phyloP scores from a whole-genome alignment of 2,888 invertebrate genomes.

The Apamea crenata region DNA sequence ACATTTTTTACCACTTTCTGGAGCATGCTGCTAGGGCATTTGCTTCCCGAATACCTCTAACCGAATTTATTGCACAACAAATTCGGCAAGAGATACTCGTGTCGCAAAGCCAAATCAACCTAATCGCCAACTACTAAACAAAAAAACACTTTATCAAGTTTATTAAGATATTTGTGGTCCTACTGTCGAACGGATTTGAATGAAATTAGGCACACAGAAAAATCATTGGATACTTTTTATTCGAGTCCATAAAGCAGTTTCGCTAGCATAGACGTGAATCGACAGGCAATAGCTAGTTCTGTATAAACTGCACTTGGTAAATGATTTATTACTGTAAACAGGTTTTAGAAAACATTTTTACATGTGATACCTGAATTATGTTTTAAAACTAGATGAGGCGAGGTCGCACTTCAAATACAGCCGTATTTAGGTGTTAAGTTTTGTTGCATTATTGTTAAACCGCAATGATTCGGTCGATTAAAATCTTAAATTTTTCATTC shows the following conservation, averaged over 20 bases:
- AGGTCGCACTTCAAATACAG: background rate
- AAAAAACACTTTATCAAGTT: background rate
- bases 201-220: background rate
- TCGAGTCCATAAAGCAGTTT: background rate
- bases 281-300: background rate
- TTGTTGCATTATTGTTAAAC: background rate
- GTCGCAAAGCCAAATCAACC: conserved; percentile 19
- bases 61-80: conserved; percentile 23
- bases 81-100: conserved; percentile 9
- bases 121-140: background rate
- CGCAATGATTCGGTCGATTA: background rate
- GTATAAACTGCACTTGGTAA: background rate
- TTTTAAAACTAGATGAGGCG: background rate
- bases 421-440: background rate
- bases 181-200: background rate
- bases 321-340: background rate
- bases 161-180: background rate
- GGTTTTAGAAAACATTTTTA: background rate
- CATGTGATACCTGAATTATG: background rate
- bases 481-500: background rate
- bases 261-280: background rate
- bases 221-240: background rate
- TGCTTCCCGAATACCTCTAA: conserved; percentile 8
- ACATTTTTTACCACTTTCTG: background rate
- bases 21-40: background rate